These are phyloP conservation scores for Haliclystus octoradiatus DNA, from an alignment of 30 jellyfish, hydroid and myxozoan species.

Conservation along the genomic window DNA sequence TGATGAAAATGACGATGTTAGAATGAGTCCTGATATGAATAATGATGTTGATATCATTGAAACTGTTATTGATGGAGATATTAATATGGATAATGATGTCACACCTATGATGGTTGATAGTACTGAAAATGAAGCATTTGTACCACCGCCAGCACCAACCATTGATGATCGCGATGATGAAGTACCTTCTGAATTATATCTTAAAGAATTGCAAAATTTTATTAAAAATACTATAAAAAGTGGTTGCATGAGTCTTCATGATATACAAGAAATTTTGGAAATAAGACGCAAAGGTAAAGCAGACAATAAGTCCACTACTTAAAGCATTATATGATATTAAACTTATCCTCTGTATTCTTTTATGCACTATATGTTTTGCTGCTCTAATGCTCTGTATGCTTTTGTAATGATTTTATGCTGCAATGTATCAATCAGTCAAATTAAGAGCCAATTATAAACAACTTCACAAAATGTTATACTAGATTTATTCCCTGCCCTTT, in stretches of 20 bases:
- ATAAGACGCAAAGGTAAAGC: slow-evolving; percentile 71
- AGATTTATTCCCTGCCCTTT: no score
- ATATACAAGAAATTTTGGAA: slow-evolving; percentile 50
- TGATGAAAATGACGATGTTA: neutral
- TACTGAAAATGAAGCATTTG: neutral
- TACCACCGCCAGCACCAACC: neutral
- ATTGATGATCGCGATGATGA: slow-evolving; percentile 15
- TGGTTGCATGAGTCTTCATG: slow-evolving; percentile 62
- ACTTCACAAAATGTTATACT: no score
- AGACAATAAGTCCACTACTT: no score
- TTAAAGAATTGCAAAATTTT: slow-evolving; percentile 65
- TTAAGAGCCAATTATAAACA: no score
- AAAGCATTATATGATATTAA: no score
- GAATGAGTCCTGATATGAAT: neutral
- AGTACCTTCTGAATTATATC: slow-evolving; percentile 76
- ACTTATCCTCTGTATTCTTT: no score
- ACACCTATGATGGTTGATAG: neutral
- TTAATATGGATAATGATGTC: neutral
- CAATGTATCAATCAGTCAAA: no score
- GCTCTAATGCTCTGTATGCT: no score
- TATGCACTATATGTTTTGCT: no score
- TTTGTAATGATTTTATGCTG: no score
- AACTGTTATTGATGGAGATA: neutral
- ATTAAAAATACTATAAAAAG: slow-evolving; percentile 43
- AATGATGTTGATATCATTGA: neutral